Evolutionary conservation across 2,113 vertebrate genomes (phyloP).

Genomic region (Boleophthalmus pectinirostris): DNA sequence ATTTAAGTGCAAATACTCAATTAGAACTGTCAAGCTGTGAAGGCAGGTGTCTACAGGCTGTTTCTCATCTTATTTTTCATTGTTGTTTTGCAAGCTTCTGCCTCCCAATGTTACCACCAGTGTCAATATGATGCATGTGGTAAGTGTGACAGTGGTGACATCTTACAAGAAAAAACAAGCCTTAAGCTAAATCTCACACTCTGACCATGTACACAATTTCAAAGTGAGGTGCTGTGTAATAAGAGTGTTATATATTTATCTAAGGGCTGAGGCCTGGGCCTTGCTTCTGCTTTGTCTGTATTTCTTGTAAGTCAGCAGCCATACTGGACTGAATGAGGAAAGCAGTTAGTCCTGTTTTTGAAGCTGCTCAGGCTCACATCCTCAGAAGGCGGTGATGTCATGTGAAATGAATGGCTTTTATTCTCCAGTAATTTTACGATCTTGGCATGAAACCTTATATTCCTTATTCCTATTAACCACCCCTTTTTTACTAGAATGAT

Average conservation of each 20-base stretch:
- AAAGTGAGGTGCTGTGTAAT: slow-evolving; percentile 20
- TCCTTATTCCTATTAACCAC: slow-evolving; percentile 58
- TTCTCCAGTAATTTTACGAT: slow-evolving; percentile 75
- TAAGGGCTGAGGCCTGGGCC: slow-evolving; percentile 25
- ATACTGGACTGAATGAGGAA: slow-evolving; percentile 43
- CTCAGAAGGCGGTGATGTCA: slow-evolving; percentile 75
- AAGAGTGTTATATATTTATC: neutral
- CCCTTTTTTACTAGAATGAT: slow-evolving; percentile 64
- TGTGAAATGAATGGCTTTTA: slow-evolving; percentile 75
- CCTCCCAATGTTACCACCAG: slow-evolving; percentile 42
- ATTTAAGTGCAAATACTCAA: slow-evolving; percentile 53
- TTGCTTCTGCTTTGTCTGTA: no score
- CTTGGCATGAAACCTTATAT: slow-evolving; percentile 75
- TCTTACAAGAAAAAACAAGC: slow-evolving; percentile 51
- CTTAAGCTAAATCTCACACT: slow-evolving; percentile 41
- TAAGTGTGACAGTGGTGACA: slow-evolving; percentile 45
- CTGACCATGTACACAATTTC: slow-evolving; percentile 21
- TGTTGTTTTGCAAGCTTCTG: slow-evolving; percentile 33
- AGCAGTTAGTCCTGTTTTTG: slow-evolving; percentile 60
- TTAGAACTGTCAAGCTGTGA: slow-evolving; percentile 25
- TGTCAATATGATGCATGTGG: slow-evolving; percentile 39
- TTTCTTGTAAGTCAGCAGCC: slow-evolving; percentile 19
- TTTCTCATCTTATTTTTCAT: slow-evolving; percentile 45
- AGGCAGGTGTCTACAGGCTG: slow-evolving; percentile 21
- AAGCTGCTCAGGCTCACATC: slow-evolving; percentile 62